These are phyloP conservation scores for Aphelinus certus DNA, from an alignment of 1,140 invertebrate genomes.

Conservation along the genomic window DNA sequence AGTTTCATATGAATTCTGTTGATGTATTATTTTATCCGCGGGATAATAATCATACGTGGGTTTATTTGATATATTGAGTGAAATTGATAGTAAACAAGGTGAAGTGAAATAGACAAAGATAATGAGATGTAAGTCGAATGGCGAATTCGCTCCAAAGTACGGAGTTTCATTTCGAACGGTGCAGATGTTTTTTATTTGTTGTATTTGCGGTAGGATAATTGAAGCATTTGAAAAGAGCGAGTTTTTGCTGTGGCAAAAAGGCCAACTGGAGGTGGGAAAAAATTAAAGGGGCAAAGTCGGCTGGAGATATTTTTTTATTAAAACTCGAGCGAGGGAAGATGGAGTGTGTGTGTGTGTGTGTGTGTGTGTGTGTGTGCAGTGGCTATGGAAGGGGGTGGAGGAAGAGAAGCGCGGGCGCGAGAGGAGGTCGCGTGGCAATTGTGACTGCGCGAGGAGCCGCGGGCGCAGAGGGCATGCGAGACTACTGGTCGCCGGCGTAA, in stretches of 20 bases:
- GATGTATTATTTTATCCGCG: too few species aligned
- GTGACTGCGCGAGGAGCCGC: constrained; percentile 45
- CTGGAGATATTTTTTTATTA: constrained; percentile 26
- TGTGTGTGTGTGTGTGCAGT: too few species aligned
- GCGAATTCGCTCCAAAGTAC: too few species aligned
- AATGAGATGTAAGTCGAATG: too few species aligned
- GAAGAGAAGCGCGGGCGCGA: neutral
- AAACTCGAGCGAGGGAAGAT: constrained; percentile 8
- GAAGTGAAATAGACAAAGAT: too few species aligned
- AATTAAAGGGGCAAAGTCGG: constrained; percentile 19
- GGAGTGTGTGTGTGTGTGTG: too few species aligned
- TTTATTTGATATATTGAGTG: too few species aligned
- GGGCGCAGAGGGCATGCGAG: constrained; percentile 14
- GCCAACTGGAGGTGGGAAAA: neutral
- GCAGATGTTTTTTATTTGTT: constrained; percentile 5
- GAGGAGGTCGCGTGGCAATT: constrained; percentile 55
- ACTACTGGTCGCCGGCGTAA: constrained; percentile 25
- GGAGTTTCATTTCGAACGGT: constrained; percentile 7
- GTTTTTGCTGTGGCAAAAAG: constrained; percentile 5
- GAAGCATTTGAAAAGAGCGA: constrained; percentile 27
- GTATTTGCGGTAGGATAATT: constrained; percentile 28
- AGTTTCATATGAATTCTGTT: too few species aligned
- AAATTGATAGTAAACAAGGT: too few species aligned
- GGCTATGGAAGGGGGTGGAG: neutral
- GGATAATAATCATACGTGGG: too few species aligned